Evolutionary conservation across 2,797 vertebrate genomes (phyloP).

Genomic region (Champsocephalus esox): DNA sequence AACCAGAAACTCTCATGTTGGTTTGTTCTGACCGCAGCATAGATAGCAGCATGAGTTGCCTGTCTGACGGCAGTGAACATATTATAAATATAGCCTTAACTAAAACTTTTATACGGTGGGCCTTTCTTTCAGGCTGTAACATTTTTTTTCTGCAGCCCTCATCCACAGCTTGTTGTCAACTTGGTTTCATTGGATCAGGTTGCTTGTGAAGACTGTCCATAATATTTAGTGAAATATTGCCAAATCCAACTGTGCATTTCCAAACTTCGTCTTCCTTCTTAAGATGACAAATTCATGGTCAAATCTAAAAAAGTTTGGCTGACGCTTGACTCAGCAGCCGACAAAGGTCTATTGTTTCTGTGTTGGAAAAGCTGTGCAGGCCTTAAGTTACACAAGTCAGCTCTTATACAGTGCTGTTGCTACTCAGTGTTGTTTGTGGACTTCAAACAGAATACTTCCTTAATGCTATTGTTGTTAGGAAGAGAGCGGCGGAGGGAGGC

Average conservation of each 20-base stretch:
- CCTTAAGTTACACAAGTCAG: conserved; percentile 39
- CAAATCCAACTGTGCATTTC: conserved; percentile 22
- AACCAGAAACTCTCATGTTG: no score
- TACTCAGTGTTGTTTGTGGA: conserved; percentile 40
- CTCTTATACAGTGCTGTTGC: conserved; percentile 15
- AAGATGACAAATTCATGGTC: conserved; percentile 40
- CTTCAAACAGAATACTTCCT: conserved; percentile 59
- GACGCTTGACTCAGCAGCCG: conserved; percentile 47
- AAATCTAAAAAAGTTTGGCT: conserved; percentile 39
- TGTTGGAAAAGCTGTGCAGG: conserved; percentile 39
- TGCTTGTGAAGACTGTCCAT: conserved; percentile 6
- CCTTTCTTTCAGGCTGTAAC: no score
- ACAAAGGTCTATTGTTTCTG: conserved; percentile 65
- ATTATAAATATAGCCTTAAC: no score
- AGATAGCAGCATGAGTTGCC: no score
- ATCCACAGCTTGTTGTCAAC: neutral
- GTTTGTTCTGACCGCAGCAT: no score
- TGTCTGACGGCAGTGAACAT: no score
- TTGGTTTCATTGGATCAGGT: conserved; percentile 9
- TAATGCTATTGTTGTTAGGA: conserved; percentile 65
- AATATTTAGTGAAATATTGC: neutral
- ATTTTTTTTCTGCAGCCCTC: no score
- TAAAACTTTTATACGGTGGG: no score
- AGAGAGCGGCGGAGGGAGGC: conserved; percentile 48
- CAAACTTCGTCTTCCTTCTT: conserved; percentile 1